Percentiles rank a stretch among this genome's conserved stretches.
Conservation (phyloP, 2,888 invertebrate species). For the Steinernema carpocapsae region DNA sequence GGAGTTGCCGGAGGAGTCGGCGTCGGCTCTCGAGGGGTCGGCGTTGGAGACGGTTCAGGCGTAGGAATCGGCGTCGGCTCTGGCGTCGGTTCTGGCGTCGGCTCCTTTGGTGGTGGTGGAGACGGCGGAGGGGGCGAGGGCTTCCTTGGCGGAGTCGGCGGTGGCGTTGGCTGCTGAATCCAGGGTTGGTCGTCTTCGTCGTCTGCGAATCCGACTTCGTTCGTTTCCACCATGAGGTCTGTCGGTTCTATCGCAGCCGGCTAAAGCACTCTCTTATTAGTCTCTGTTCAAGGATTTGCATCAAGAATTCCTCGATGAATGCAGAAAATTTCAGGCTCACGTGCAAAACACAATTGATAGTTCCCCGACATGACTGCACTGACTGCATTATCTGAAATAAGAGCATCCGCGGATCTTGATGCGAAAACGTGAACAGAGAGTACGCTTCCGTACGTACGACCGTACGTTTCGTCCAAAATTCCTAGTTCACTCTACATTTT, state of each 20-base stretch:
- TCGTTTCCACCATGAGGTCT: constrained; percentile 44
- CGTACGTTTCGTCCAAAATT: too few relatives aligned
- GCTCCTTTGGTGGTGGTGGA: constrained; percentile 42
- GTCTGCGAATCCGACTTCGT: constrained; percentile 45
- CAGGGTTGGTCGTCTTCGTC: constrained; percentile 48
- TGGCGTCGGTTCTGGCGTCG: constrained; percentile 53
- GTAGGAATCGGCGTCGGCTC: constrained; percentile 50
- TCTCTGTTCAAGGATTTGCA: too few relatives aligned
- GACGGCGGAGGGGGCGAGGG: constrained; percentile 45
- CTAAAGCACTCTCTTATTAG: constrained; percentile 44
- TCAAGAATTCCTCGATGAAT: too few relatives aligned
- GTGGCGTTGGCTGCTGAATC: constrained; percentile 36
- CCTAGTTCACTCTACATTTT: too few relatives aligned
- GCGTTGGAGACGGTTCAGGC: constrained; percentile 51
- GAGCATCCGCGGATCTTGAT: too few relatives aligned
- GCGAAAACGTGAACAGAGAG: too few relatives aligned
- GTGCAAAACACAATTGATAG: too few relatives aligned
- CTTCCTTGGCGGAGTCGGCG: constrained; percentile 32
- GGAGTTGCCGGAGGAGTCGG: constrained; percentile 41
- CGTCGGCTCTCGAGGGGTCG: constrained; percentile 44
- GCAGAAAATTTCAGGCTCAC: too few relatives aligned
- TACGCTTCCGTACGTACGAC: too few relatives aligned
- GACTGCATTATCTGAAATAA: too few relatives aligned
- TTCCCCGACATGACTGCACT: too few relatives aligned
- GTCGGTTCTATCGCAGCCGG: constrained; percentile 63